These are phyloP conservation scores for Heliocidaris erythrogramma DNA, from an alignment of 35 echinoderm and acorn worm genomes.

Conservation along the genomic window DNA sequence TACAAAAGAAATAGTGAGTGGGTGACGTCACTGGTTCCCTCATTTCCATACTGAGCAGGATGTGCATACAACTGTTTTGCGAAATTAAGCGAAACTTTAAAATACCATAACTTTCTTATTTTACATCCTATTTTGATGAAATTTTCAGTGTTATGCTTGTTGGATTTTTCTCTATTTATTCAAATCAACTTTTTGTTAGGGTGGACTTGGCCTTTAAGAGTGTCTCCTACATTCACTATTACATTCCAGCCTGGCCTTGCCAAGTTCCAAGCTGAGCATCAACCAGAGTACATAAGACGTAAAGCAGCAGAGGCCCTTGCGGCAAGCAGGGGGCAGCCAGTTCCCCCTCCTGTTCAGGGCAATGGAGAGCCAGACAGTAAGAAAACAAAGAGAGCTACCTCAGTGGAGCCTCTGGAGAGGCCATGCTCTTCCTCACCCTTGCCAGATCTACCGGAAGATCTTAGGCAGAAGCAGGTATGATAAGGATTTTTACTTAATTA, in stretches of 20 bases:
- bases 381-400: conserved; percentile 71
- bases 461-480: conserved; percentile 87
- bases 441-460: conserved; percentile 84
- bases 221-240: background rate
- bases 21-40: too few species aligned
- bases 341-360: background rate
- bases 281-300: conserved; percentile 89
- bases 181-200: too few species aligned
- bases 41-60: too few species aligned
- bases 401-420: conserved; percentile 91
- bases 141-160: too few species aligned
- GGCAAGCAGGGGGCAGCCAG: conserved; percentile 41
- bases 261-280: conserved; percentile 84
- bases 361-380: conserved; percentile 81
- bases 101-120: too few species aligned
- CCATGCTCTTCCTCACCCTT: conserved; percentile 72
- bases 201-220: too few species aligned
- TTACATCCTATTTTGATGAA: too few species aligned
- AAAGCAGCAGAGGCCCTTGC: conserved; percentile 87
- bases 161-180: too few species aligned
- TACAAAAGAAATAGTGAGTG: too few species aligned
- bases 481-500: background rate
- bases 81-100: too few species aligned
- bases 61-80: too few species aligned
- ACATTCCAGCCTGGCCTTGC: conserved; percentile 79